Conservation (phyloP, 2,797 vertebrate species). For the Xenentodon cancila region DNA sequence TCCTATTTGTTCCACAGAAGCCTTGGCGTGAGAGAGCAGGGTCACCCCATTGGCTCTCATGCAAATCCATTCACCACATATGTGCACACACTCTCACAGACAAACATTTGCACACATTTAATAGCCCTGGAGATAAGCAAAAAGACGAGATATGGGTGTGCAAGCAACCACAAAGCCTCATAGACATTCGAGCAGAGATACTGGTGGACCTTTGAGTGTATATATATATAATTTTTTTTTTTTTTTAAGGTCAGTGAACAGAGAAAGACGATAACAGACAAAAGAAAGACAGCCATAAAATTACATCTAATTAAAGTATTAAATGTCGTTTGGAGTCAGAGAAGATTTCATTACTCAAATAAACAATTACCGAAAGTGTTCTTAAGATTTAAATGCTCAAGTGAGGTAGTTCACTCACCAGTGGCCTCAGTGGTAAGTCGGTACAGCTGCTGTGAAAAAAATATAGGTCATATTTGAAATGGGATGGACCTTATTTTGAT, state of each 20-base stretch:
- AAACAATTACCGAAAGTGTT: background rate
- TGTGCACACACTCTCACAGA: conserved; percentile 27
- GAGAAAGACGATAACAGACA: background rate
- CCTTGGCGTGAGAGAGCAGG: conserved; percentile 83
- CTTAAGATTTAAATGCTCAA: background rate
- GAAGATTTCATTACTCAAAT: conserved; percentile 1
- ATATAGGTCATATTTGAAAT: background rate
- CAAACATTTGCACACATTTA: conserved; percentile 43
- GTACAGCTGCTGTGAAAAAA: background rate
- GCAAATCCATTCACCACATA: conserved; percentile 77
- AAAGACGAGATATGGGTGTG: conserved; percentile 52
- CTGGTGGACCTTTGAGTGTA: background rate
- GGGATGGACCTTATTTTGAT: too few species aligned
- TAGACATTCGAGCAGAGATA: conserved; percentile 18
- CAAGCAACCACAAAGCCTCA: conserved; percentile 12
- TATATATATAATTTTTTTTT: background rate
- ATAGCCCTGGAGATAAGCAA: conserved; percentile 67
- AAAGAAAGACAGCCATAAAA: conserved; percentile 4
- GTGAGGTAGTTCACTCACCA: background rate
- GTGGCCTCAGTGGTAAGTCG: conserved; percentile 17
- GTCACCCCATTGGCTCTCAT: conserved; percentile 82
- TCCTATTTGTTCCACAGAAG: conserved; percentile 82
- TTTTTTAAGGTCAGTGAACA: background rate
- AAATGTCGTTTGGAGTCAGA: background rate
- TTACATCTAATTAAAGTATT: conserved; percentile 5